These are phyloP conservation scores for Drosophila santomea DNA, from an alignment of 1,140 invertebrate genomes.

Conservation along the genomic window DNA sequence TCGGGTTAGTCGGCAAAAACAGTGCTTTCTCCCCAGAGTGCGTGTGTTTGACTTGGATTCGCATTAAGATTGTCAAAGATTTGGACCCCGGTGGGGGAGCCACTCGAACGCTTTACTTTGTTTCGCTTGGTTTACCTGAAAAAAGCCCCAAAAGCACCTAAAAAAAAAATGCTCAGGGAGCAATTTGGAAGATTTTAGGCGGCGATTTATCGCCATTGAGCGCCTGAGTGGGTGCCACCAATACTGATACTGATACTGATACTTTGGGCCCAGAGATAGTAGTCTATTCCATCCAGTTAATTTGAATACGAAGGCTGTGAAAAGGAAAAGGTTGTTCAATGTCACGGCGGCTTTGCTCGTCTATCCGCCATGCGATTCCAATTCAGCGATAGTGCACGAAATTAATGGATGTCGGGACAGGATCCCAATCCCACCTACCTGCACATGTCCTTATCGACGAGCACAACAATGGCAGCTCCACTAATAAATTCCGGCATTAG, in stretches of 20 bases:
- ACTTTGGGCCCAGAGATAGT: slow-evolving; percentile 41
- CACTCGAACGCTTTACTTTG: slow-evolving; percentile 47
- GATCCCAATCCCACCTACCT: slow-evolving; percentile 3
- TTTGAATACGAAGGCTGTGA: slow-evolving; percentile 62
- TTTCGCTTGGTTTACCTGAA: slow-evolving; percentile 39
- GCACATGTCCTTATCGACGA: slow-evolving; percentile 37
- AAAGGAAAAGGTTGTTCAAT: slow-evolving; percentile 64
- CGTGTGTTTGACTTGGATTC: slow-evolving; percentile 54
- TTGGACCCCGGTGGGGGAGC: slow-evolving; percentile 55
- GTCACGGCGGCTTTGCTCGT: slow-evolving; percentile 31
- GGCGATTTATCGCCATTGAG: slow-evolving; percentile 63
- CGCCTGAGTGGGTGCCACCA: slow-evolving; percentile 66
- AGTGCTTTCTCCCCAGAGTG: slow-evolving; percentile 5
- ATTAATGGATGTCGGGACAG: slow-evolving; percentile 58
- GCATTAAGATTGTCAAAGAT: slow-evolving; percentile 81
- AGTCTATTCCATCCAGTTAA: slow-evolving; percentile 47
- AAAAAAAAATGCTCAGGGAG: slow-evolving; percentile 55
- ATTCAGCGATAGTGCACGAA: slow-evolving; percentile 72
- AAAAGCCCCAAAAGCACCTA: slow-evolving; percentile 9
- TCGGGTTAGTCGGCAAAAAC: slow-evolving; percentile 36
- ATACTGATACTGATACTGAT: slow-evolving; percentile 58
- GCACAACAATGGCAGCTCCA: slow-evolving; percentile 35
- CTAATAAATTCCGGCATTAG: slow-evolving; percentile 69
- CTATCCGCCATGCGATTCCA: slow-evolving; percentile 54
- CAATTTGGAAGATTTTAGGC: slow-evolving; percentile 74